A percentile compares a stretch with the other conserved stretches of the same genome.
Conservation (phyloP, 2,888 invertebrate species). For the Pachymerium ferrugineum region DNA sequence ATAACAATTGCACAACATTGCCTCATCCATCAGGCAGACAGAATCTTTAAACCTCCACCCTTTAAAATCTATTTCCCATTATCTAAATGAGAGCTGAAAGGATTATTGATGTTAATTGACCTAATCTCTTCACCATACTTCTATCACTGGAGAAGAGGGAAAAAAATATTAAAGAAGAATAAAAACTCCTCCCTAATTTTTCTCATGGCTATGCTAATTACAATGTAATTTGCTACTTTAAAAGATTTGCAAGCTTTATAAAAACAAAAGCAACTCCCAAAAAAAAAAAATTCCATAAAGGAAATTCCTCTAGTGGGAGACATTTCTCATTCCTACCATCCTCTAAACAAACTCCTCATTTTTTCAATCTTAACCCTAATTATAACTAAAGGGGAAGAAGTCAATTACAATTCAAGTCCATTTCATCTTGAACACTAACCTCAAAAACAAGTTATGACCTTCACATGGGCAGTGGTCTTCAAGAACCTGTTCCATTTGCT, state of each 20-base stretch:
- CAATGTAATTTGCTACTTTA: neutral
- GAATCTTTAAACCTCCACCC: too few species aligned
- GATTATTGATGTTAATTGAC: neutral
- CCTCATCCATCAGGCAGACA: too few species aligned
- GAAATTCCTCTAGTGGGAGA: too few species aligned
- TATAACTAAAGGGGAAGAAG: neutral
- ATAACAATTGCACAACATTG: too few species aligned
- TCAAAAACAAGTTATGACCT: neutral
- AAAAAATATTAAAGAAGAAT: neutral
- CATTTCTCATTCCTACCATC: too few species aligned
- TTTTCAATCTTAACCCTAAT: neutral
- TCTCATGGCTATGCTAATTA: neutral
- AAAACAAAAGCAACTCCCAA: too few species aligned
- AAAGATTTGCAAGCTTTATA: neutral
- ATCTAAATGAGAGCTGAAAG: too few species aligned
- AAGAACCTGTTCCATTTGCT: neutral
- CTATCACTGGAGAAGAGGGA: too few species aligned
- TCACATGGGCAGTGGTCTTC: neutral
- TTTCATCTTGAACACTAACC: neutral
- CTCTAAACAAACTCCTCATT: too few species aligned
- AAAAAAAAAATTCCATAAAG: too few species aligned
- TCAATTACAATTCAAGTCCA: neutral
- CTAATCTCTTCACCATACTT: neutral
- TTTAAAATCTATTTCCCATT: too few species aligned
- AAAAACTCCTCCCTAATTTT: too few species aligned